Conservation (phyloP, 2,797 vertebrate genomes). For the Sus cebifrons region DNA sequence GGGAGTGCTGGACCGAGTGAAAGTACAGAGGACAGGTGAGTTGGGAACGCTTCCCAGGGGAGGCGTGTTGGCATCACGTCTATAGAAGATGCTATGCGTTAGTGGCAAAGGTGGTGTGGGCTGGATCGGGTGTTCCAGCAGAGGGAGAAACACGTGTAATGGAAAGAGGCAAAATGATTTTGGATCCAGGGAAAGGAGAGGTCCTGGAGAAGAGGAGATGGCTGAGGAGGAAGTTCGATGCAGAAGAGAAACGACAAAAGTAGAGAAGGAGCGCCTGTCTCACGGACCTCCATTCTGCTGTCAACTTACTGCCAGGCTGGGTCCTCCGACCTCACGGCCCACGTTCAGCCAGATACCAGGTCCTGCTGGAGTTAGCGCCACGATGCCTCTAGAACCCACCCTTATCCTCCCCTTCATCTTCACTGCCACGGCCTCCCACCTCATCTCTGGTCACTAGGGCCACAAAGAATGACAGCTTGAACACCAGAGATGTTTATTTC, state of each 20-base stretch:
- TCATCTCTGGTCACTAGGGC: neutral
- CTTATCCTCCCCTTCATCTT: neutral
- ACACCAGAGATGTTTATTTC: neutral
- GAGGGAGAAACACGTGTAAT: neutral
- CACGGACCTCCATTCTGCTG: neutral
- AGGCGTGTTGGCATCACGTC: neutral
- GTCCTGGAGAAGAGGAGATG: neutral
- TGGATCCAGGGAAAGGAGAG: neutral
- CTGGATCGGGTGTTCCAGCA: neutral
- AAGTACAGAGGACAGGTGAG: neutral
- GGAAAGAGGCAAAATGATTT: neutral
- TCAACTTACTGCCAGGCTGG: neutral
- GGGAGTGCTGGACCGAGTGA: accelerated
- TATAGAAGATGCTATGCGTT: neutral
- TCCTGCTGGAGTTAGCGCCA: neutral
- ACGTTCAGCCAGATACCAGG: neutral
- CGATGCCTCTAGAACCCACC: neutral
- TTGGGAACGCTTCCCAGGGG: neutral
- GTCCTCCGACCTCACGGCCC: neutral
- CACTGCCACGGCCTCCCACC: neutral
- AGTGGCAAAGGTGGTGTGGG: neutral
- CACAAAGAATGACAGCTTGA: too few relatives aligned
- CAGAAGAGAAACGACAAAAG: neutral
- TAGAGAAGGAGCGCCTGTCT: neutral
- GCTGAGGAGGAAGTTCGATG: neutral